Percentiles rank a stretch among this genome's conserved stretches.
phyloP scores from a whole-genome alignment of 1,140 invertebrate genomes.

The Drosophila neocordata region DNA sequence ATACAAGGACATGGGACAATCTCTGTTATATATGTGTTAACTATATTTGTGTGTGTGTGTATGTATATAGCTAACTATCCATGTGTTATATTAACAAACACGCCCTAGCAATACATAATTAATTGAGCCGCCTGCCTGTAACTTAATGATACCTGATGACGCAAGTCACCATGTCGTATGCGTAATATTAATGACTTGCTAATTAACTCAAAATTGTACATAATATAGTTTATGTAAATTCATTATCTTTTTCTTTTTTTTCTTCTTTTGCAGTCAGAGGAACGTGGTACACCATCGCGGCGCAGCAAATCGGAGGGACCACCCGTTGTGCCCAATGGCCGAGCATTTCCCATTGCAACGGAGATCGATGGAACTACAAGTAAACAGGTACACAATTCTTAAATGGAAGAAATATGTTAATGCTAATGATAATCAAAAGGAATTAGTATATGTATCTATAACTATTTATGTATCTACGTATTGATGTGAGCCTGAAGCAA shows the following conservation, averaged over 20 bases:
- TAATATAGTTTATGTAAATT: constrained; percentile 11
- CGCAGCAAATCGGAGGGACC: constrained; percentile 90
- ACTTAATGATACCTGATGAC: constrained; percentile 43
- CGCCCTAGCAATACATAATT: constrained; percentile 68
- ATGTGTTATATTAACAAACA: constrained; percentile 34
- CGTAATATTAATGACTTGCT: constrained; percentile 73
- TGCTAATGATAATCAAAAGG: no score
- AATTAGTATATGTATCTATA: not conserved
- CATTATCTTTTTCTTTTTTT: constrained; percentile 1
- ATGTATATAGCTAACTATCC: constrained; percentile 21
- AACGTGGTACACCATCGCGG: constrained; percentile 84
- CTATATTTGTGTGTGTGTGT: constrained; percentile 12
- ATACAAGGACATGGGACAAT: constrained; percentile 45
- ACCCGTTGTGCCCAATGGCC: constrained; percentile 84
- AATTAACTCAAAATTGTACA: constrained; percentile 56
- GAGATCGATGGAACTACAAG: constrained; percentile 82
- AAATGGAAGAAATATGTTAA: constrained; percentile 18
- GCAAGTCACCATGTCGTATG: constrained; percentile 63
- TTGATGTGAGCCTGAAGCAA: no score
- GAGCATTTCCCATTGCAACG: constrained; percentile 81
- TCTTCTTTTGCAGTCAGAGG: constrained; percentile 84
- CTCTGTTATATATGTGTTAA: not conserved
- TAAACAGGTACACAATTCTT: constrained; percentile 81
- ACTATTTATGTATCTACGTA: not conserved
- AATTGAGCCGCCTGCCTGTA: constrained; percentile 46